Conservation (phyloP, 2,797 vertebrate species). For the Salmo trutta region DNA sequence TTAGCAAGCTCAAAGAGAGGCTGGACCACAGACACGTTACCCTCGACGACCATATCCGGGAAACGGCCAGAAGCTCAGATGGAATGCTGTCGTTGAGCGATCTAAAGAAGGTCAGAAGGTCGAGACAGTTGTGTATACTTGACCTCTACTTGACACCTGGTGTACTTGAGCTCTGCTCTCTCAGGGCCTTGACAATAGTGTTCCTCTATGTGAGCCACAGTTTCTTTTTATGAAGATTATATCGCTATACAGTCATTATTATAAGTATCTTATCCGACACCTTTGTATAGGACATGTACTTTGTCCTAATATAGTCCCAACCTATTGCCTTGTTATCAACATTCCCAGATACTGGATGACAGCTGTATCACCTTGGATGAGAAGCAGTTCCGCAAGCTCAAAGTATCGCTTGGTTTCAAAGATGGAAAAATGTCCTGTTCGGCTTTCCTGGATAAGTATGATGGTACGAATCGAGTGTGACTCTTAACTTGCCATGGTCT, state of each 20-base stretch:
- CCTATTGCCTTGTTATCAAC: not conserved
- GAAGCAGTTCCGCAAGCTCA: slow-evolving; percentile 51
- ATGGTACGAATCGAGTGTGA: slow-evolving; percentile 58
- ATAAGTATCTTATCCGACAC: not conserved
- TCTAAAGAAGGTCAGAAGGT: slow-evolving; percentile 62
- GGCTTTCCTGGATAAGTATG: slow-evolving; percentile 55
- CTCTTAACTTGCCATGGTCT: slow-evolving; percentile 28
- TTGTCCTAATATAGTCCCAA: not conserved
- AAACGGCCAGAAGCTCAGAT: slow-evolving; percentile 28
- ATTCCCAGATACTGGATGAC: slow-evolving; percentile 61
- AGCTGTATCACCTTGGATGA: slow-evolving; percentile 59
- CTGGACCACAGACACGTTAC: slow-evolving; percentile 36
- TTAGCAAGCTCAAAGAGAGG: slow-evolving; percentile 48
- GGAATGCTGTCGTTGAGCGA: slow-evolving; percentile 42
- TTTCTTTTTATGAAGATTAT: not conserved
- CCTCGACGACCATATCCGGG: slow-evolving; percentile 49
- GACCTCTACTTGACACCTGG: not conserved
- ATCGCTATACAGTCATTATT: not conserved
- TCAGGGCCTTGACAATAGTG: no score
- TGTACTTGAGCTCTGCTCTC: not conserved
- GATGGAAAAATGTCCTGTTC: slow-evolving; percentile 54
- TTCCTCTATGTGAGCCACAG: not conserved
- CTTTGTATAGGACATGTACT: not conserved
- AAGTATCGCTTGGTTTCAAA: slow-evolving; percentile 51
- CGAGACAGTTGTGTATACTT: not conserved